Evolutionary conservation across 2,797 vertebrate species (phyloP).

Genomic region (Artibeus jamaicensis): DNA sequence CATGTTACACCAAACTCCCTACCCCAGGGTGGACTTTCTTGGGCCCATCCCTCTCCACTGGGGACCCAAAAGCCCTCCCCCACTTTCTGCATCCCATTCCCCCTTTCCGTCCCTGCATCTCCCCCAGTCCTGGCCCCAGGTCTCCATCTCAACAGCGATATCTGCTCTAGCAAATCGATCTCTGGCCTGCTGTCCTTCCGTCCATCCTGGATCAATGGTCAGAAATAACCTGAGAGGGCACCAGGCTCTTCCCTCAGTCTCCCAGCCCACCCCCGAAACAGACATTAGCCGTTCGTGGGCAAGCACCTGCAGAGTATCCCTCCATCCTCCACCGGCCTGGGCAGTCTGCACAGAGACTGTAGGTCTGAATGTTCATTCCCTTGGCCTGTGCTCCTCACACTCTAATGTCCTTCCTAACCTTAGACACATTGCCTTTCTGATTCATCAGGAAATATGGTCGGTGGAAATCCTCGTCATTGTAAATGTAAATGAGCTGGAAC

Average conservation of each 20-base stretch:
- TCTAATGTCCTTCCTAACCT: neutral
- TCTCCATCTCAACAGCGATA: constrained; percentile 19
- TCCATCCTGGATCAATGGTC: constrained; percentile 66
- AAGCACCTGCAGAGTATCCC: neutral
- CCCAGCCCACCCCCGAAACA: neutral
- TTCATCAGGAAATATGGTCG: neutral
- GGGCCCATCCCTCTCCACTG: neutral
- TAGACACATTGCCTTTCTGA: neutral
- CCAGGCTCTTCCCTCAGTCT: neutral
- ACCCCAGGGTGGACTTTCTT: neutral
- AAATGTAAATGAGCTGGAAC: neutral
- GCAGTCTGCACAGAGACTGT: neutral
- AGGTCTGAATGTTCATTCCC: neutral
- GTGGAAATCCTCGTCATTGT: neutral
- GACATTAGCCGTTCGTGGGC: neutral
- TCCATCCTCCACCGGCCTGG: neutral
- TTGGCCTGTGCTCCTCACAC: neutral
- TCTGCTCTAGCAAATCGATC: constrained; percentile 48
- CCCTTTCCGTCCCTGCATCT: neutral
- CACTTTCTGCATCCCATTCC: rapidly evolving
- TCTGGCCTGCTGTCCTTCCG: constrained; percentile 51
- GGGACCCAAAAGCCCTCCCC: neutral
- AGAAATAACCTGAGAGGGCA: constrained; percentile 62
- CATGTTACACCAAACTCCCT: neutral
- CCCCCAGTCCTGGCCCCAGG: neutral